A percentile compares a stretch with the other conserved stretches of the same genome.
These are phyloP conservation scores for Peromyscus eremicus DNA, from an alignment of 2,797 vertebrate species.

Conservation along the genomic window DNA sequence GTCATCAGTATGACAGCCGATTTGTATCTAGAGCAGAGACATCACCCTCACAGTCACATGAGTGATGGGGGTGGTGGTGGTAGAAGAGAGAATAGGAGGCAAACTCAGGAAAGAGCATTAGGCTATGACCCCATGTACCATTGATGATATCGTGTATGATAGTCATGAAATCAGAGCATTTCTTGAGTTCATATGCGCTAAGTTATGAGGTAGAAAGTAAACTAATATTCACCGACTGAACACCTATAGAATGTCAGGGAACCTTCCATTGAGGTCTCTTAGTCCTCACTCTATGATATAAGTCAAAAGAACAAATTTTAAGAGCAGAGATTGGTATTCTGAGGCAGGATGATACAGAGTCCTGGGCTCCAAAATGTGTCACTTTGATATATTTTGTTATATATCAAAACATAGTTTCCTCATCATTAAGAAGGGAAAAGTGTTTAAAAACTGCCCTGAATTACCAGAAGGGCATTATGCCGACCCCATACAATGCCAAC, in stretches of 20 bases:
- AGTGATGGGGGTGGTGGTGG: background rate
- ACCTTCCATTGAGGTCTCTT: background rate
- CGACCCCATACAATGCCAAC: background rate
- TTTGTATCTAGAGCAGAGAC: slow-evolving; percentile 91
- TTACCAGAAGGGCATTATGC: background rate
- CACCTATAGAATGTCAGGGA: accelerated
- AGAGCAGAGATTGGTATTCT: background rate
- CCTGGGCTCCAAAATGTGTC: background rate
- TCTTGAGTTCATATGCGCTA: background rate
- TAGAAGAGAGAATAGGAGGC: background rate
- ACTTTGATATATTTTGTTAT: background rate
- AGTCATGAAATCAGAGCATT: background rate
- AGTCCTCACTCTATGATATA: background rate
- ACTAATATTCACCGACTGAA: background rate
- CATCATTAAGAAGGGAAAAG: background rate
- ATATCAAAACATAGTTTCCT: background rate
- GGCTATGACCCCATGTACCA: background rate
- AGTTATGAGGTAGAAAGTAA: background rate
- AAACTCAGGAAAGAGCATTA: background rate
- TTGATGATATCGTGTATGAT: accelerated
- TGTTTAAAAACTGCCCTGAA: no score
- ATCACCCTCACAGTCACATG: background rate
- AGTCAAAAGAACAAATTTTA: background rate
- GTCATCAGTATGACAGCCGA: slow-evolving; percentile 93
- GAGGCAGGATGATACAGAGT: background rate